These are phyloP conservation scores for Apteryx owenii DNA, from an alignment of 2,113 vertebrate genomes.

Conservation along the genomic window DNA sequence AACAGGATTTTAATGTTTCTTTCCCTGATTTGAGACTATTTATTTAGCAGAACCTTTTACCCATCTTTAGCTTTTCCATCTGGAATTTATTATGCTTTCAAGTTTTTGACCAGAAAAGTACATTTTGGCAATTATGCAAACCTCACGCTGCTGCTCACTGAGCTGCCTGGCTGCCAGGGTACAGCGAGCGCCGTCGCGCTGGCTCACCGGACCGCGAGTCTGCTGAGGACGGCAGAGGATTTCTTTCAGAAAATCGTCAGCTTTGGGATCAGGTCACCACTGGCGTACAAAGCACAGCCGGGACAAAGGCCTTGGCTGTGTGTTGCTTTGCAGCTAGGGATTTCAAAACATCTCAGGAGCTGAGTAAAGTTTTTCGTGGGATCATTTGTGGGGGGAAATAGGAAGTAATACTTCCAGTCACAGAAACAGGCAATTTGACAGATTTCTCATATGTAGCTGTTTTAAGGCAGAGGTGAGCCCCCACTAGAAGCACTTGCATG, in stretches of 20 bases:
- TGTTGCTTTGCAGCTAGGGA: background rate
- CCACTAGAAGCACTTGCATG: background rate
- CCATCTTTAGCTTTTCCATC: background rate
- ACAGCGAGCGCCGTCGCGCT: background rate
- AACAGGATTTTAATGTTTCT: background rate
- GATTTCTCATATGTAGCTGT: background rate
- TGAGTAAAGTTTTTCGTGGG: background rate
- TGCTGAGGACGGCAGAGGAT: background rate
- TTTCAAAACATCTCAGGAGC: background rate
- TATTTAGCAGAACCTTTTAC: constrained; percentile 3
- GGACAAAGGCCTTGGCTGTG: background rate
- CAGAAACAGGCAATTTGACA: background rate
- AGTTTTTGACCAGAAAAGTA: background rate
- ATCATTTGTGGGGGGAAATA: background rate
- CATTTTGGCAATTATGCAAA: background rate
- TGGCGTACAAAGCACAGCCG: background rate
- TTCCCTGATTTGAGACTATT: background rate
- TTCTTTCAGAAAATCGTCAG: background rate
- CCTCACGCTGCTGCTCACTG: background rate
- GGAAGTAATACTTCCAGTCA: background rate
- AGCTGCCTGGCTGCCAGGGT: background rate
- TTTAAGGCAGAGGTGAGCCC: background rate
- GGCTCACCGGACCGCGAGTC: fast-evolving
- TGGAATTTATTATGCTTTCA: background rate
- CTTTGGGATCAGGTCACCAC: background rate